Evolutionary conservation across 92 coral and sea anemone genomes (phyloP).

Genomic region (Nematostella vectensis): DNA sequence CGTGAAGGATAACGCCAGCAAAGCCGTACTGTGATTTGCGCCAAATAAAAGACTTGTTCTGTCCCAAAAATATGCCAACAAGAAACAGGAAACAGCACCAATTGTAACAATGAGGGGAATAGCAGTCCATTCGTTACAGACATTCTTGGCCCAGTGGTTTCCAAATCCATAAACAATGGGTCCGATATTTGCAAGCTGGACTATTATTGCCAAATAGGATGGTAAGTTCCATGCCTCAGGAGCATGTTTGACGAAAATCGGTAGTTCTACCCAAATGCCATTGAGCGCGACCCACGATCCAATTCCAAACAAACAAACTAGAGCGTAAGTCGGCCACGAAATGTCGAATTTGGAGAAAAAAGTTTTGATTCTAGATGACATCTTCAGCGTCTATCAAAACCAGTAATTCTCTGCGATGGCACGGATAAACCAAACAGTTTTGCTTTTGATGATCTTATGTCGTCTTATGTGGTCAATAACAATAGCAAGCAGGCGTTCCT

Average conservation of each 20-base stretch:
- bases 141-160: constrained; percentile 43
- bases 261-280: constrained; percentile 95
- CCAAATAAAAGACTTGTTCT: constrained; percentile 49
- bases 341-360: constrained; percentile 9
- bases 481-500: too few species aligned
- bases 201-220: constrained; percentile 68
- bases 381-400: too few species aligned
- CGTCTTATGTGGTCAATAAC: too few species aligned
- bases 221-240: constrained; percentile 92
- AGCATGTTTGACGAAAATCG: constrained; percentile 63
- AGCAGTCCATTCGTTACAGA: constrained; percentile 54
- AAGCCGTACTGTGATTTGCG: constrained; percentile 67
- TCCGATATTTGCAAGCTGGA: constrained; percentile 83
- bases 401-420: too few species aligned
- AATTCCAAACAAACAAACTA: constrained; percentile 74
- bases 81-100: constrained; percentile 66
- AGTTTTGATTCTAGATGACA: too few species aligned
- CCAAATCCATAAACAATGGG: constrained; percentile 59
- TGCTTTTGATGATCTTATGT: too few species aligned
- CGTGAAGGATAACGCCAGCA: constrained; percentile 59
- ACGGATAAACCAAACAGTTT: too few species aligned
- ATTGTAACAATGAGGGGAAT: constrained; percentile 44
- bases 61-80: constrained; percentile 74
- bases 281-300: constrained; percentile 97
- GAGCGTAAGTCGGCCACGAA: constrained; percentile 82